Conservation (phyloP, 2,888 invertebrate species). For the Tuberolachnus salignus region DNA sequence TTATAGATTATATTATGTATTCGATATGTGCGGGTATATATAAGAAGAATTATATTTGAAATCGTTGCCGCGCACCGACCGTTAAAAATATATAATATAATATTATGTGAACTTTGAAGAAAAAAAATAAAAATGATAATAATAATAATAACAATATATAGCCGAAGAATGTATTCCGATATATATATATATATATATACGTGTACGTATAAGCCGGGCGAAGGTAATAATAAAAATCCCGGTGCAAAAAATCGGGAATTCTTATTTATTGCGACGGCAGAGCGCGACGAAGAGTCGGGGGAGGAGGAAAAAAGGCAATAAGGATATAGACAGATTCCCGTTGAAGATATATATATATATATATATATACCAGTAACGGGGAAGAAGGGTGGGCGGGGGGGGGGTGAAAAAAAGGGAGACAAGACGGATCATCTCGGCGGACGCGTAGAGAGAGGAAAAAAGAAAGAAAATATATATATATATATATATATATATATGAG, state of each 20-base stretch:
- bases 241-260: conserved; percentile 43
- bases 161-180: background rate
- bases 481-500: no score
- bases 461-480: conserved; percentile 15
- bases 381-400: background rate
- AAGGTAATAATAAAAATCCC: conserved; percentile 47
- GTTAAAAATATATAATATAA: background rate
- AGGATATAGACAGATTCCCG: conserved; percentile 52
- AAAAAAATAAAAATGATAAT: no score
- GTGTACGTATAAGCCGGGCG: conserved; percentile 26
- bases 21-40: no score
- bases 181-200: background rate
- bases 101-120: no score
- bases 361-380: background rate
- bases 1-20: no score
- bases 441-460: conserved; percentile 28
- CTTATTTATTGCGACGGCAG: conserved; percentile 52
- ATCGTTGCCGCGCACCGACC: background rate
- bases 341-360: conserved; percentile 10
- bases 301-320: conserved; percentile 40
- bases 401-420: conserved; percentile 22
- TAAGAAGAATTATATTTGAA: no score
- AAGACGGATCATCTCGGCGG: conserved; percentile 53
- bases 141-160: no score
- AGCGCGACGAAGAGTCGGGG: conserved; percentile 48